phyloP scores from a whole-genome alignment of 2,113 vertebrate species.

The Triplophysa siluroides region DNA sequence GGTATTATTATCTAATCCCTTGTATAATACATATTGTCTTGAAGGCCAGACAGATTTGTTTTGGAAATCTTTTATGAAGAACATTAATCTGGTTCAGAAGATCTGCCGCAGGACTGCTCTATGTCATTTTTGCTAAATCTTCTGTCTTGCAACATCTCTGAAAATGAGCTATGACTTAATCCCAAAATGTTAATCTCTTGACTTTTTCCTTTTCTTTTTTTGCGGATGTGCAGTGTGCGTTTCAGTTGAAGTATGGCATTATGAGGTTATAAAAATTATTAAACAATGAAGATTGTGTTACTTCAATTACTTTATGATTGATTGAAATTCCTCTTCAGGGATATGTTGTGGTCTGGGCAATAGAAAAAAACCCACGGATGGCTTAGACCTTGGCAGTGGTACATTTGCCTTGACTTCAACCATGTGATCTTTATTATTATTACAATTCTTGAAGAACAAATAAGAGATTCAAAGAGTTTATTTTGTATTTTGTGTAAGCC shows the following conservation, averaged over 20 bases:
- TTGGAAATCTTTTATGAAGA: conserved; percentile 73
- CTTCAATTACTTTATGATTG: background rate
- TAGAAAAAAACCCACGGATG: too few relatives aligned
- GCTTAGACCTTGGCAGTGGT: background rate
- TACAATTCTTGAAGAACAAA: background rate
- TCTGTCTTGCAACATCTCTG: conserved; percentile 75
- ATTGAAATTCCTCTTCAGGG: background rate
- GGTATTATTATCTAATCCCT: conserved; percentile 81
- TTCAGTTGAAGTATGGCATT: too few relatives aligned
- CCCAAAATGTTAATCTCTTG: conserved; percentile 69
- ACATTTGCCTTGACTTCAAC: background rate
- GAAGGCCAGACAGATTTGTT: conserved; percentile 80
- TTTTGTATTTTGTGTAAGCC: conserved; percentile 86
- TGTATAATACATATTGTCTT: conserved; percentile 78
- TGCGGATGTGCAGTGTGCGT: background rate
- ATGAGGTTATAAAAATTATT: too few relatives aligned
- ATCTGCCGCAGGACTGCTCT: conserved; percentile 69
- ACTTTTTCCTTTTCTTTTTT: conserved; percentile 55
- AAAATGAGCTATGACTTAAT: conserved; percentile 72
- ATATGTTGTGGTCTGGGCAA: background rate
- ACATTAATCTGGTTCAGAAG: conserved; percentile 73
- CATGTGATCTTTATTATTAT: background rate
- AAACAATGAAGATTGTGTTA: background rate
- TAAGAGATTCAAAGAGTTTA: conserved; percentile 62
- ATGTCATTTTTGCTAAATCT: conserved; percentile 77